Evolutionary conservation across 2,113 vertebrate species (phyloP).

Genomic region (Colinus virginianus): DNA sequence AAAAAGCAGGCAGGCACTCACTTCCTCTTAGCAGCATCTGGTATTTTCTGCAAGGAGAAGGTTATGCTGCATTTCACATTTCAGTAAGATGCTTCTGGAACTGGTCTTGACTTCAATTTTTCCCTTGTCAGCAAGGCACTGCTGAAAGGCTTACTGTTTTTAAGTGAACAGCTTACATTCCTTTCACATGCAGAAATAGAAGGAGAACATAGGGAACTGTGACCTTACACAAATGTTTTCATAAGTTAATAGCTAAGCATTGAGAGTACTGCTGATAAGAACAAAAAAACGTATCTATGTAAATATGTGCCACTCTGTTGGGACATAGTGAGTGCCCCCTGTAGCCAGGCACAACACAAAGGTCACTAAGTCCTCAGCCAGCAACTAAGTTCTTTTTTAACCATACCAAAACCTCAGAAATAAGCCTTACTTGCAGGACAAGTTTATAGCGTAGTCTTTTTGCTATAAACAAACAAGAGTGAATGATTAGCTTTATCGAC

Average conservation of each 20-base stretch:
- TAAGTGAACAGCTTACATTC: not conserved
- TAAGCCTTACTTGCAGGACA: not conserved
- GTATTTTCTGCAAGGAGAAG: not conserved
- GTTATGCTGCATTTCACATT: not conserved
- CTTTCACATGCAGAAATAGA: conserved; percentile 3
- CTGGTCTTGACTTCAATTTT: not conserved
- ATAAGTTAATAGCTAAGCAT: not conserved
- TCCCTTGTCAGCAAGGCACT: not conserved
- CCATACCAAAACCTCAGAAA: not conserved
- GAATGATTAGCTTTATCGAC: not conserved
- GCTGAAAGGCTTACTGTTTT: not conserved
- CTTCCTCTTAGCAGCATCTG: not conserved
- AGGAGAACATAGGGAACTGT: not conserved
- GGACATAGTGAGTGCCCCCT: not conserved
- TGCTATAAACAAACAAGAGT: not conserved
- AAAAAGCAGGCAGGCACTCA: not conserved
- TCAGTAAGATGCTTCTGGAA: not conserved
- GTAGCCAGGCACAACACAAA: not conserved
- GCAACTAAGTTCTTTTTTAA: not conserved
- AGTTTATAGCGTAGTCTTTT: not conserved
- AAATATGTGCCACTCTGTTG: not conserved
- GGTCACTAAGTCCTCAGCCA: not conserved
- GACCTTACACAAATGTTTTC: not conserved
- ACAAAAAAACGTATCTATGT: not conserved
- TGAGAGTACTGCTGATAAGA: not conserved